These are phyloP conservation scores for Ophion ventricosus DNA, from an alignment of 2,888 invertebrate genomes.

Conservation along the genomic window DNA sequence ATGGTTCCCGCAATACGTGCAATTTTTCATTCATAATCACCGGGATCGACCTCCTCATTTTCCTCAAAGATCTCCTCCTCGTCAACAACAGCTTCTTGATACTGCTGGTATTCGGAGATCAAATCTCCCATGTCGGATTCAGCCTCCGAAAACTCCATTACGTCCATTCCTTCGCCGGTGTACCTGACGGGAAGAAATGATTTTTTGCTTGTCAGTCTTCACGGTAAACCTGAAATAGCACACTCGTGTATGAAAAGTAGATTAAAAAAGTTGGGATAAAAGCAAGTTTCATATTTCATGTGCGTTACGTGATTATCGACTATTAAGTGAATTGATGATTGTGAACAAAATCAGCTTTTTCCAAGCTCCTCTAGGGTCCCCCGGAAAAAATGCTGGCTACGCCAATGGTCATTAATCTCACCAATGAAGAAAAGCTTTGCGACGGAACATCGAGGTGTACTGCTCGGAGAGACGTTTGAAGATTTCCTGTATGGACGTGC, in stretches of 20 bases:
- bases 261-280: too few species aligned
- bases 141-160: slow-evolving; percentile 57
- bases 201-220: not conserved
- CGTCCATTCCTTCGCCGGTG: slow-evolving; percentile 58
- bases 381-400: too few species aligned
- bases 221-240: not conserved
- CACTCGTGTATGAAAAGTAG: not conserved
- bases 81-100: slow-evolving; percentile 48
- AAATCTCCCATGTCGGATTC: slow-evolving; percentile 47
- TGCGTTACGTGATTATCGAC: too few species aligned
- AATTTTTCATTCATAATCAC: slow-evolving; percentile 14
- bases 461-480: slow-evolving; percentile 52
- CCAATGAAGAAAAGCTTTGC: slow-evolving; percentile 57
- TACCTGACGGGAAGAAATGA: slow-evolving; percentile 33
- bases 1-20: not conserved
- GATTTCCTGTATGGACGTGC: slow-evolving; percentile 50
- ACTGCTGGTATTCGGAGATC: slow-evolving; percentile 59
- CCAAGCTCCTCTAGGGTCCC: too few species aligned
- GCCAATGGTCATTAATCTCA: slow-evolving; percentile 1
- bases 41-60: slow-evolving; percentile 1
- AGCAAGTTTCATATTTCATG: too few species aligned
- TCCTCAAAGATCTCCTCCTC: slow-evolving; percentile 4
- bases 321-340: too few species aligned
- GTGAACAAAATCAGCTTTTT: too few species aligned
- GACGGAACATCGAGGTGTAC: slow-evolving; percentile 46